Conservation (phyloP, 1,140 invertebrate genomes). For the Melitaea cinxia region DNA sequence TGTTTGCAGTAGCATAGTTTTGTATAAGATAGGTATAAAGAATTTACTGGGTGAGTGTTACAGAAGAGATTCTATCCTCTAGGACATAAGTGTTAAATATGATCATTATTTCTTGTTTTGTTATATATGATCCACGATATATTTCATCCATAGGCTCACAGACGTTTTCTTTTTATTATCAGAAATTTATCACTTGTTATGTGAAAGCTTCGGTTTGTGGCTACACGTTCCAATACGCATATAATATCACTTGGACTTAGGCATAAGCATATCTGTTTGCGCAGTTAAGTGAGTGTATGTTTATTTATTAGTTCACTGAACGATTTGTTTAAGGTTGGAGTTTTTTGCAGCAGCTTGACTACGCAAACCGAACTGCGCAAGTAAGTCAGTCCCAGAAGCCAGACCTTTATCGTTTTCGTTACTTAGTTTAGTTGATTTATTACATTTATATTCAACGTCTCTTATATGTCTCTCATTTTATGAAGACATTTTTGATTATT, state of each 20-base stretch:
- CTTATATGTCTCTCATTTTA: too few species aligned
- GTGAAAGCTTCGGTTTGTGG: neutral
- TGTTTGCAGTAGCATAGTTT: slow-evolving; percentile 26
- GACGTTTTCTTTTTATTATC: neutral
- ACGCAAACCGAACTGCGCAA: slow-evolving; percentile 4
- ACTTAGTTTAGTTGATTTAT: neutral
- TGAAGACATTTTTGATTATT: neutral
- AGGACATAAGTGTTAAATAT: neutral
- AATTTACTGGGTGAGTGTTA: slow-evolving; percentile 4
- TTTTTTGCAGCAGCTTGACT: slow-evolving; percentile 6
- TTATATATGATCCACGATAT: slow-evolving; percentile 5
- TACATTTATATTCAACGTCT: neutral
- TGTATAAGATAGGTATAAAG: neutral
- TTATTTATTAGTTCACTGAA: too few species aligned
- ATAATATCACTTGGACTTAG: neutral
- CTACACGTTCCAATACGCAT: slow-evolving; percentile 3
- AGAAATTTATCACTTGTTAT: neutral
- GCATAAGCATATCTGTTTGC: neutral
- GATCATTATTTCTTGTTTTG: neutral
- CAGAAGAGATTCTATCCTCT: slow-evolving; percentile 1
- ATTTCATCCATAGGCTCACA: neutral
- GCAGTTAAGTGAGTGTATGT: neutral
- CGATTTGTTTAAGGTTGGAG: neutral
- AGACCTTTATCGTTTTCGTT: neutral
- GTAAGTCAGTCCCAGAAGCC: neutral